Evolutionary conservation across 2,113 vertebrate genomes (phyloP).

Genomic region (Ictalurus punctatus): DNA sequence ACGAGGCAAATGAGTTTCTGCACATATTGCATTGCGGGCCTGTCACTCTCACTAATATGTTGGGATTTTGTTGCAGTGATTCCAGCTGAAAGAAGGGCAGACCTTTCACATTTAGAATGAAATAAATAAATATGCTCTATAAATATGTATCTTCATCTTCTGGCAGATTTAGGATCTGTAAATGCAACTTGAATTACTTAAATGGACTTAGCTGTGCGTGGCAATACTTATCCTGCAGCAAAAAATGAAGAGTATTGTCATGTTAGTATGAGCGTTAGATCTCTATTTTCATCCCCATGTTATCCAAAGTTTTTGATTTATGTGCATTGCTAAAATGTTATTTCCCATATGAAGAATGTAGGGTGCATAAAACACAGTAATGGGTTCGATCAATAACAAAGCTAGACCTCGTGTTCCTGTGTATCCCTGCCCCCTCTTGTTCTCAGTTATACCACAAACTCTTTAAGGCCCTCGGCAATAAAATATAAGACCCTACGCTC

Average conservation of each 20-base stretch:
- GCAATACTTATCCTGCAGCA: not conserved
- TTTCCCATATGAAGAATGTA: slow-evolving; percentile 31
- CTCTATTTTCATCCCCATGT: slow-evolving; percentile 52
- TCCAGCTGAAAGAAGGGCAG: slow-evolving; percentile 62
- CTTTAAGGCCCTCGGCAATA: slow-evolving; percentile 73
- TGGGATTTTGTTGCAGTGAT: slow-evolving; percentile 63
- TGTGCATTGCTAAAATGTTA: slow-evolving; percentile 41
- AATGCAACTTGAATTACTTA: slow-evolving; percentile 59
- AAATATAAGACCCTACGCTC: slow-evolving; percentile 66
- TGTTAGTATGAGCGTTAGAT: slow-evolving; percentile 60
- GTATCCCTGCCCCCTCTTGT: slow-evolving; percentile 51
- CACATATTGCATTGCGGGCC: slow-evolving; percentile 60
- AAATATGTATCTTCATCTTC: slow-evolving; percentile 66
- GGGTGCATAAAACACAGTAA: slow-evolving; percentile 51
- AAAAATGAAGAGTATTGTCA: slow-evolving; percentile 55
- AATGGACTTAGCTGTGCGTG: slow-evolving; percentile 55
- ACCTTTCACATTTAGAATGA: slow-evolving; percentile 70
- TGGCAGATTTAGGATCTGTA: slow-evolving; percentile 69
- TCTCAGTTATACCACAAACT: slow-evolving; percentile 70
- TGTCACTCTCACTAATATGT: slow-evolving; percentile 74
- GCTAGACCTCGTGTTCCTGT: slow-evolving; percentile 46
- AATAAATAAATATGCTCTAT: slow-evolving; percentile 71
- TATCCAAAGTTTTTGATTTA: slow-evolving; percentile 46
- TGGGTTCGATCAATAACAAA: slow-evolving; percentile 57
- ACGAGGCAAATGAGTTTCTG: slow-evolving; percentile 69